Conservation (phyloP, 1,140 invertebrate species). For the Drosophila neocordata region DNA sequence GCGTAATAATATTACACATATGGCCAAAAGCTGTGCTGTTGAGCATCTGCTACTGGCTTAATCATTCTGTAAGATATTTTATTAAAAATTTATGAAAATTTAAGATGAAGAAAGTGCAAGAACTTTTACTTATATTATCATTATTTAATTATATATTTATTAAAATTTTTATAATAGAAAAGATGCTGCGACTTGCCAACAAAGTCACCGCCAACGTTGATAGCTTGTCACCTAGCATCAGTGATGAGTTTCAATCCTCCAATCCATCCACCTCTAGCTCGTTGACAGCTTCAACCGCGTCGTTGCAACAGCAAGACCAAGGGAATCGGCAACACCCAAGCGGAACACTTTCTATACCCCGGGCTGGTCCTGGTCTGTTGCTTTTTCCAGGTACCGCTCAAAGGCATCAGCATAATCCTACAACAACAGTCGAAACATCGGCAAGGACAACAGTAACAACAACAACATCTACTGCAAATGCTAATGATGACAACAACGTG, state of each 20-base stretch:
- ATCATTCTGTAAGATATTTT: slow-evolving; percentile 18
- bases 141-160: too few species aligned
- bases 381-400: slow-evolving; percentile 63
- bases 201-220: slow-evolving; percentile 13
- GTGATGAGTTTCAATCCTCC: slow-evolving; percentile 17
- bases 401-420: slow-evolving; percentile 47
- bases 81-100: background rate
- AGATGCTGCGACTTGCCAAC: too few species aligned
- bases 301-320: slow-evolving; percentile 32
- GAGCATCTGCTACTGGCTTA: slow-evolving; percentile 17
- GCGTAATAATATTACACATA: slow-evolving; percentile 50
- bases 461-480: slow-evolving; percentile 41
- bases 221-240: slow-evolving; percentile 4
- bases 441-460: slow-evolving; percentile 14
- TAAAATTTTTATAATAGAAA: too few species aligned
- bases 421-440: slow-evolving; percentile 7
- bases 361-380: slow-evolving; percentile 53
- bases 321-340: background rate
- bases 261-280: slow-evolving; percentile 30
- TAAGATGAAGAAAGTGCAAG: too few species aligned
- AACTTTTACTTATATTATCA: background rate
- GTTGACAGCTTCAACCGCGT: slow-evolving; percentile 56
- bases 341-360: background rate
- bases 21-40: slow-evolving; percentile 40
- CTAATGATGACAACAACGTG: slow-evolving; percentile 44